Conservation (phyloP, 2,888 invertebrate species). For the Drosophila picticornis region DNA sequence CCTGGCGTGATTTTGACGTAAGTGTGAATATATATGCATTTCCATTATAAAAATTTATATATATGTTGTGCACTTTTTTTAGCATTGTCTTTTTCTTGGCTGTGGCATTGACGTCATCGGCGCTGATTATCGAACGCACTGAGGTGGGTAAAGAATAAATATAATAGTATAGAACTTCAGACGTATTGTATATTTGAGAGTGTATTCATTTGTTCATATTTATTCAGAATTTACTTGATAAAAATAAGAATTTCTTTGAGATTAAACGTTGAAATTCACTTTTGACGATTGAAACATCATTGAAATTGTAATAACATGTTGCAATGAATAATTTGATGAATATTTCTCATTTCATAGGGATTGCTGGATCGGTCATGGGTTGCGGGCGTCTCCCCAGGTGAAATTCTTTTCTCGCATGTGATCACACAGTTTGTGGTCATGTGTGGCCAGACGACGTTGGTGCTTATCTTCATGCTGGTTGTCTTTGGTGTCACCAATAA, state of each 20-base stretch:
- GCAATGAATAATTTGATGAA: neutral
- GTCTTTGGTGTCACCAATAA: slow-evolving; percentile 96
- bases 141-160: slow-evolving; percentile 86
- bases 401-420: slow-evolving; percentile 97
- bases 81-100: slow-evolving; percentile 98
- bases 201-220: neutral
- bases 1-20: slow-evolving; percentile 97
- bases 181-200: neutral
- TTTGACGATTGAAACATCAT: neutral
- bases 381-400: slow-evolving; percentile 95
- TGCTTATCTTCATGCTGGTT: slow-evolving; percentile 95
- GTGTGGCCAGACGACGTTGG: slow-evolving; percentile 96
- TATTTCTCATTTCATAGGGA: slow-evolving; percentile 85
- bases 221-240: neutral
- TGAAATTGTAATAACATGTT: neutral
- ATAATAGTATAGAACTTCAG: neutral
- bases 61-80: slow-evolving; percentile 72
- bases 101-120: slow-evolving; percentile 96
- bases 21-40: slow-evolving; percentile 83
- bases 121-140: slow-evolving; percentile 95
- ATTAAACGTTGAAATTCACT: neutral
- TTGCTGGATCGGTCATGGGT: slow-evolving; percentile 96
- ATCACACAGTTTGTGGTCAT: slow-evolving; percentile 97
- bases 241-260: neutral
- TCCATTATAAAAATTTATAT: slow-evolving; percentile 2